A percentile compares a stretch with the other conserved stretches of the same genome.
Evolutionary conservation across 2,797 vertebrate species (phyloP).

Genomic region (Myotis vivesi): DNA sequence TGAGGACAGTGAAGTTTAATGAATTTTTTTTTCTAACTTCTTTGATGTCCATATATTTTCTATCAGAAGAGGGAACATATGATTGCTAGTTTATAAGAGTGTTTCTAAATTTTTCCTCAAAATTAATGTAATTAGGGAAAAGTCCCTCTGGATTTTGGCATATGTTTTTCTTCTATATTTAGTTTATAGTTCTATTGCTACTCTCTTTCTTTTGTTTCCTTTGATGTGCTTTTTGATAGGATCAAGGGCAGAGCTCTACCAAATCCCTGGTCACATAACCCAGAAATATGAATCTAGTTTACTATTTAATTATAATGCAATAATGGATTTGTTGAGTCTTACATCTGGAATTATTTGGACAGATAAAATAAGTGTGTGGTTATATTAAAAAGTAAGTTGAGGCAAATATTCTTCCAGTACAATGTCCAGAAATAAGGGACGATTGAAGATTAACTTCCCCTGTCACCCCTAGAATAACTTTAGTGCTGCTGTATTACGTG

Average conservation of each 20-base stretch:
- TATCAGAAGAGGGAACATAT: background rate
- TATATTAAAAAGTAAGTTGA: background rate
- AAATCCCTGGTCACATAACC: background rate
- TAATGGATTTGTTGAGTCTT: background rate
- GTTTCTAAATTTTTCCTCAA: conserved; percentile 47
- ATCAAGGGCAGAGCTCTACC: background rate
- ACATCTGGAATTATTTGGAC: background rate
- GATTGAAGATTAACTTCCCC: background rate
- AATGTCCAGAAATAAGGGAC: background rate
- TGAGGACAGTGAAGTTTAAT: background rate
- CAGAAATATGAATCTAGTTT: conserved; percentile 39
- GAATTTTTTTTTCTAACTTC: background rate
- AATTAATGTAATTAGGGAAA: conserved; percentile 42
- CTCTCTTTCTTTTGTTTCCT: conserved; percentile 42
- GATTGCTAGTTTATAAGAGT: background rate
- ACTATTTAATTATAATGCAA: background rate
- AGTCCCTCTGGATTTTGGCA: conserved; percentile 27
- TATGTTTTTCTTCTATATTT: conserved; percentile 43
- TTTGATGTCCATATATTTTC: conserved; percentile 32
- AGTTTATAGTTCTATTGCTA: background rate
- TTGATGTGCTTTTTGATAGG: conserved; percentile 20
- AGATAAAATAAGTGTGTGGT: background rate
- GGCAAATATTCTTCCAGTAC: background rate
- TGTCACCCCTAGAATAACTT: background rate
- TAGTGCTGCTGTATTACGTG: background rate